Evolutionary conservation across 2,113 vertebrate species (phyloP).

Genomic region (Carlito syrichta): DNA sequence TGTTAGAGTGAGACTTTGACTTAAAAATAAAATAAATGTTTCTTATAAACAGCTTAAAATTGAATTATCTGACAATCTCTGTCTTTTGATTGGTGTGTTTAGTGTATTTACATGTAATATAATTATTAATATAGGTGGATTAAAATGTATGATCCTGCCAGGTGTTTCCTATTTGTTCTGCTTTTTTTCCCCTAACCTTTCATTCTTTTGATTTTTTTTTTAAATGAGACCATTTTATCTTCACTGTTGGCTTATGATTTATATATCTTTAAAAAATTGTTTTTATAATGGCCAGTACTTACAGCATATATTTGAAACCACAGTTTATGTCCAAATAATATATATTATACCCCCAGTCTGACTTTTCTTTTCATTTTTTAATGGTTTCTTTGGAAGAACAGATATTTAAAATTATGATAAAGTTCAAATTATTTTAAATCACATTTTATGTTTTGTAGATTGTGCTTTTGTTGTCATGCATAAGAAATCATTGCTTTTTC

Average conservation of each 20-base stretch:
- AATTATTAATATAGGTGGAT: neutral
- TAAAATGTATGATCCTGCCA: neutral
- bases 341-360: neutral
- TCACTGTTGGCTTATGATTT: neutral
- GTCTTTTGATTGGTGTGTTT: neutral
- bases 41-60: neutral
- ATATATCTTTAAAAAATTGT: neutral
- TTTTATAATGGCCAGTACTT: neutral
- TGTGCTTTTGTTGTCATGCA: neutral
- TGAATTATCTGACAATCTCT: neutral
- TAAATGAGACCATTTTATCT: neutral
- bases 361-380: neutral
- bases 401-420: neutral
- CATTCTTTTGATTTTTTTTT: neutral
- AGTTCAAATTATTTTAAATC: neutral
- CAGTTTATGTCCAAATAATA: neutral
- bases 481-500: neutral
- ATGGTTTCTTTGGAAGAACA: neutral
- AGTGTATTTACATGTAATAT: neutral
- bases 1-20: no score
- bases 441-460: neutral
- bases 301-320: neutral
- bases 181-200: neutral
- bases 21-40: no score
- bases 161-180: neutral